These are phyloP conservation scores for Champsocephalus gunnari DNA, from an alignment of 2,797 vertebrate species.

Conservation along the genomic window DNA sequence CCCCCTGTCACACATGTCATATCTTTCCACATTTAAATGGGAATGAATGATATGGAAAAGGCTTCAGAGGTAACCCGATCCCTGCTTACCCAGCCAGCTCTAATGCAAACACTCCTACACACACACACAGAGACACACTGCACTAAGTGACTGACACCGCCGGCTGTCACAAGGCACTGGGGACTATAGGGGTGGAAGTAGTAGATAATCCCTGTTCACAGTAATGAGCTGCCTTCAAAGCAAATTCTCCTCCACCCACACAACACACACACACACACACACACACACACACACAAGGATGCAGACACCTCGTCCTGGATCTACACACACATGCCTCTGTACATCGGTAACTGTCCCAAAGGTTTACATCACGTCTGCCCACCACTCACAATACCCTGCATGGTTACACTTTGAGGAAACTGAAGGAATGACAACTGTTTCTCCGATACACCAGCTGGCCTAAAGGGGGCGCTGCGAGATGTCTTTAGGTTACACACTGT, in stretches of 20 bases:
- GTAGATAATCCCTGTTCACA: constrained; percentile 69
- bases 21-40: constrained; percentile 68
- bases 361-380: neutral
- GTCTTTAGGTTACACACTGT: neutral
- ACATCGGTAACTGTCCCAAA: neutral
- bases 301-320: constrained; percentile 11
- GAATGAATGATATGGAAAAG: constrained; percentile 62
- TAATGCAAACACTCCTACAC: constrained; percentile 64
- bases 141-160: constrained; percentile 69
- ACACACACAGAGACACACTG: constrained; percentile 22
- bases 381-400: neutral
- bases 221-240: constrained; percentile 69
- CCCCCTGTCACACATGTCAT: constrained; percentile 37
- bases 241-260: constrained; percentile 8
- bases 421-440: neutral
- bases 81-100: constrained; percentile 70
- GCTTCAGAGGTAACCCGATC: constrained; percentile 62
- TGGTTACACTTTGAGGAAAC: neutral
- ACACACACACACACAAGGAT: neutral
- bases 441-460: constrained; percentile 18
- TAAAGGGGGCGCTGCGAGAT: constrained; percentile 54
- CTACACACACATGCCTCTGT: neutral
- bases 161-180: constrained; percentile 64
- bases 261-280: neutral
- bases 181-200: constrained; percentile 12